Percentiles rank a stretch among this genome's conserved stretches.
Evolutionary conservation across 2,113 vertebrate genomes (phyloP).

Genomic region (Dasyprocta punctata): DNA sequence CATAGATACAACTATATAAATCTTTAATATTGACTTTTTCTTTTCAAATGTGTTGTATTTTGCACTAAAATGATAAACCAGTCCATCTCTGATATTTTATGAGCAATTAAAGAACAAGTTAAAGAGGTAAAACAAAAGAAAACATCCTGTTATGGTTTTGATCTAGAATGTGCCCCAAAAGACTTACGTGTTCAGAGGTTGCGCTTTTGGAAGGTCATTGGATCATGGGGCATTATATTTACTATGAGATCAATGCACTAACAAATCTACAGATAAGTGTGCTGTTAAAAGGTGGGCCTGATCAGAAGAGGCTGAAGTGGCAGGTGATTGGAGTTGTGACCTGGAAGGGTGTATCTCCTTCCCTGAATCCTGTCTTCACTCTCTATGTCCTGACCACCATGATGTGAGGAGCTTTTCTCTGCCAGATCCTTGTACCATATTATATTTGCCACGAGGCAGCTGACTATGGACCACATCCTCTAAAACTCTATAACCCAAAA

Average conservation of each 20-base stretch:
- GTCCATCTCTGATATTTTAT: neutral
- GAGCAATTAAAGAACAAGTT: neutral
- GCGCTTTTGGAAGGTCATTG: neutral
- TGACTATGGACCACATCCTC: neutral
- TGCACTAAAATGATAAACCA: neutral
- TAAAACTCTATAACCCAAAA: neutral
- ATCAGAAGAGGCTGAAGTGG: neutral
- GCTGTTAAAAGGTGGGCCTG: neutral
- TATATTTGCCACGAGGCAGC: neutral
- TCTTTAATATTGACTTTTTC: neutral
- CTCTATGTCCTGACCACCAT: neutral
- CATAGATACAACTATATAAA: neutral
- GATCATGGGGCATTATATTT: neutral
- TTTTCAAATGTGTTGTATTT: neutral
- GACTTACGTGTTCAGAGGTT: neutral
- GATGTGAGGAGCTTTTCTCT: neutral
- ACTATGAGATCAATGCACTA: neutral
- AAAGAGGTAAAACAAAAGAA: neutral
- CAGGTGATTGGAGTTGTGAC: neutral
- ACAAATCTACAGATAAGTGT: neutral
- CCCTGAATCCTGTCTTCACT: neutral
- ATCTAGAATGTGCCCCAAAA: neutral
- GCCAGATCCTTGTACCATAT: neutral
- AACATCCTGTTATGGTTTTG: neutral
- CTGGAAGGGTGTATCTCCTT: neutral